A percentile compares a stretch with the other conserved stretches of the same genome.
Conservation (phyloP, 2,888 invertebrate species). For the Argyresthia goedartella region DNA sequence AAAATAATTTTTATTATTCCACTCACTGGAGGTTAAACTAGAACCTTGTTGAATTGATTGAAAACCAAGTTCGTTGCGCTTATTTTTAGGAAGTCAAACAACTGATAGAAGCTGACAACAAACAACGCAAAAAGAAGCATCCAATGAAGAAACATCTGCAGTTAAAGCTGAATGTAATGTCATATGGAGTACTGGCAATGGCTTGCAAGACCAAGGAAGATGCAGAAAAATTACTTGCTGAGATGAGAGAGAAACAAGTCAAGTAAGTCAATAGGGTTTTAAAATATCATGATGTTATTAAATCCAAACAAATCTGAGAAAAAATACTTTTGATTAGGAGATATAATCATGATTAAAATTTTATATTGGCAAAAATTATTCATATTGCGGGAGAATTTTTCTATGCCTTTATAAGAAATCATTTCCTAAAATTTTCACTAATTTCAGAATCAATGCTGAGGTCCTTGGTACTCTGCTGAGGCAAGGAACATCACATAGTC, state of each 20-base stretch:
- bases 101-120: conserved; percentile 65
- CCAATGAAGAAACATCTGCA: conserved; percentile 48
- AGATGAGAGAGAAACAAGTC: conserved; percentile 77
- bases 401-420: not conserved
- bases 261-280: conserved; percentile 49
- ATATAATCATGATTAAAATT: no score
- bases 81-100: conserved; percentile 63
- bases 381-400: no score
- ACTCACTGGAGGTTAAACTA: no score
- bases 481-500: conserved; percentile 70
- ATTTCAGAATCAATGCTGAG: conserved; percentile 77
- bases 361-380: not conserved
- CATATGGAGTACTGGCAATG: conserved; percentile 88
- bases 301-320: not conserved
- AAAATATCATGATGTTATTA: not conserved
- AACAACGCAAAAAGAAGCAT: conserved; percentile 33
- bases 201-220: conserved; percentile 77
- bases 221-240: conserved; percentile 74
- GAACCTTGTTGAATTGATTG: no score
- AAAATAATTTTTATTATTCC: no score
- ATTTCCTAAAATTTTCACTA: no score
- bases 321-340: no score
- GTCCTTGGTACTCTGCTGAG: conserved; percentile 81
- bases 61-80: conserved; percentile 4
- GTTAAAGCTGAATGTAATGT: conserved; percentile 80